Conservation (phyloP, 2,113 vertebrate genomes). For the Phalacrocorax brasilianus region DNA sequence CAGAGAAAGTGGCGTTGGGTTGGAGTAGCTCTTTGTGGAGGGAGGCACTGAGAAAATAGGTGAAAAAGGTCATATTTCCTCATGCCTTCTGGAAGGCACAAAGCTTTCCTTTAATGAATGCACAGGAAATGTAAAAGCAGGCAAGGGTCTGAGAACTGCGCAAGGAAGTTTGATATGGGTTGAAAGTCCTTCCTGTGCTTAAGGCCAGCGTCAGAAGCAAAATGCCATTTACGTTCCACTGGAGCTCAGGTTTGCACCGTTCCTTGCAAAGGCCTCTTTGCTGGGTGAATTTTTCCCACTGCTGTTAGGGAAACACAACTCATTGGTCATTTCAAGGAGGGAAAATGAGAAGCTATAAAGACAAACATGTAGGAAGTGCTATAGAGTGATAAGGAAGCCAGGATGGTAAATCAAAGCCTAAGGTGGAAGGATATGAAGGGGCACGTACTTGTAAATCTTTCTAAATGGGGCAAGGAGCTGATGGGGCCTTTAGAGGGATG, state of each 20-base stretch:
- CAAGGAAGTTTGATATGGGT: neutral
- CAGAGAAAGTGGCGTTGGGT: neutral
- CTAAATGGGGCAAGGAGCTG: neutral
- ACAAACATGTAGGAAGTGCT: constrained; percentile 35
- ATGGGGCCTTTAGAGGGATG: neutral
- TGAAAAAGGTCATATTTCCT: neutral
- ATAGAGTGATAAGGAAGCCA: constrained; percentile 27
- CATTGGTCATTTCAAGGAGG: neutral
- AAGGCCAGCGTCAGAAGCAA: neutral
- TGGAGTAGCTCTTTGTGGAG: neutral
- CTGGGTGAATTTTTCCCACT: neutral
- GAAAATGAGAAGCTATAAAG: neutral
- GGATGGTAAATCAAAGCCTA: constrained; percentile 49
- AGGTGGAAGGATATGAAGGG: constrained; percentile 44
- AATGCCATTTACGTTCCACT: neutral
- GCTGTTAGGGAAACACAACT: constrained; percentile 16
- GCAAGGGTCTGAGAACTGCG: neutral
- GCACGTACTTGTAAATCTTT: constrained; percentile 42
- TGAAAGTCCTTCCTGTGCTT: constrained; percentile 36
- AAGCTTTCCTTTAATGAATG: constrained; percentile 1
- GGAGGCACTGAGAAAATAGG: neutral
- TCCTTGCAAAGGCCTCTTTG: neutral
- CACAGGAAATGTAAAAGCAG: constrained; percentile 30
- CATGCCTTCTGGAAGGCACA: neutral
- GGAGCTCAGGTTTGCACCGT: neutral